Conservation (phyloP, 2,888 invertebrate genomes). For the Branchipolynoe longqiensis region DNA sequence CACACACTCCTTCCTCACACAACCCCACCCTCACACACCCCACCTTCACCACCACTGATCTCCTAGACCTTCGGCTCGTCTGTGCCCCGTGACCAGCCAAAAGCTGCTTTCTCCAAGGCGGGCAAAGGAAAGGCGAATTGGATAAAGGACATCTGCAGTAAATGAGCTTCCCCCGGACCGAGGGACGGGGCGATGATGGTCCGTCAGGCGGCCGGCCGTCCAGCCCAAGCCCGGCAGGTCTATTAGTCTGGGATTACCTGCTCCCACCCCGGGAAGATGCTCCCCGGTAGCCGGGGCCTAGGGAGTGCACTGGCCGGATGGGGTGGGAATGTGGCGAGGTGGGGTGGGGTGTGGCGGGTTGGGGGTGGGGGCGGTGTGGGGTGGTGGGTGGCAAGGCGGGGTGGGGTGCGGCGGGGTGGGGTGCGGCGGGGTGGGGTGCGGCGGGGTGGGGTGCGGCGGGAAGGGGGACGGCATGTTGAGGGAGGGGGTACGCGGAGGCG, state of each 20-base stretch:
- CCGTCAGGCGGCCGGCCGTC: no score
- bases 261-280: no score
- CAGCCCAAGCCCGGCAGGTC: no score
- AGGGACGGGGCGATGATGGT: no score
- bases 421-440: background rate
- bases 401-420: background rate
- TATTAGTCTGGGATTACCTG: no score
- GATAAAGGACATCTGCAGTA: slow-evolving; percentile 44
- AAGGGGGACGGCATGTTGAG: background rate
- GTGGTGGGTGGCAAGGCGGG: background rate
- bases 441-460: background rate
- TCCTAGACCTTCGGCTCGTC: background rate
- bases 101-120: slow-evolving; percentile 18
- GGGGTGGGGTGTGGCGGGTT: no score
- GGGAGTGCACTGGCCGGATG: no score
- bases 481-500: background rate
- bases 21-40: background rate
- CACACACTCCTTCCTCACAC: background rate
- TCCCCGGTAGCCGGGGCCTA: no score
- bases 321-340: no score
- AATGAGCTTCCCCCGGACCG: slow-evolving; percentile 1
- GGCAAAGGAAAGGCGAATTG: background rate
- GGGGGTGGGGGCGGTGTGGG: no score
- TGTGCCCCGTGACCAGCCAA: background rate
- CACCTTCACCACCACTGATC: background rate